These are phyloP conservation scores for Nipponia nippon DNA, from an alignment of 2,113 vertebrate species.

Conservation along the genomic window DNA sequence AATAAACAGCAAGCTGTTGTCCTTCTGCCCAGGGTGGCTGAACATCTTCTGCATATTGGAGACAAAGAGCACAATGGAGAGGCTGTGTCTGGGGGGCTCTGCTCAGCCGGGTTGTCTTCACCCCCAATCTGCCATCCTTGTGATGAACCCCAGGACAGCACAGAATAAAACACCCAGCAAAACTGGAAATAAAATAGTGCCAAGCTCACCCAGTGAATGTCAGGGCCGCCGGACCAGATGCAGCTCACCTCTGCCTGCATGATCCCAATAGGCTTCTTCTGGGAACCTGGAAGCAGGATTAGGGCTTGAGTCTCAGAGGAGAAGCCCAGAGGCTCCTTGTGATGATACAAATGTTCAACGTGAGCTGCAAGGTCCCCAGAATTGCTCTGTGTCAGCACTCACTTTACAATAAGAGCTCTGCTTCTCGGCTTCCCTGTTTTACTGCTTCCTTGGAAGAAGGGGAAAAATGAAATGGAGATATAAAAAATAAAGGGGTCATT, in stretches of 20 bases:
- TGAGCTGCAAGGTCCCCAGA: not conserved
- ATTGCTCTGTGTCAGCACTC: not conserved
- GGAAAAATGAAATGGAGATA: constrained; percentile 26
- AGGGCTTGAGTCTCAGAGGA: not conserved
- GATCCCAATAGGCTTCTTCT: not conserved
- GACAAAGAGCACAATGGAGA: constrained; percentile 10
- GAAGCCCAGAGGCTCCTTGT: not conserved
- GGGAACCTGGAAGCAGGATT: not conserved
- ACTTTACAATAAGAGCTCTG: constrained; percentile 22
- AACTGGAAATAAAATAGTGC: not conserved
- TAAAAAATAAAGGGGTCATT: constrained; percentile 57
- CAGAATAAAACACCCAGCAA: not conserved
- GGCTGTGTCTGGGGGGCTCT: not conserved
- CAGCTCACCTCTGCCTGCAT: not conserved
- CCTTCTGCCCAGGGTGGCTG: constrained; percentile 27
- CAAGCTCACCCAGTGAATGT: not conserved
- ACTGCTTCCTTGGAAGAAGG: constrained; percentile 3
- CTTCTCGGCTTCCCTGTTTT: not conserved
- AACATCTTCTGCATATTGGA: not conserved
- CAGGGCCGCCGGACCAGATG: not conserved
- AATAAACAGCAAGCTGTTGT: constrained; percentile 58
- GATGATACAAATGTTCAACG: not conserved
- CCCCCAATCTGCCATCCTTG: not conserved
- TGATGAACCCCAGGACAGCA: not conserved
- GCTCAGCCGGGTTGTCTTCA: not conserved